Percentiles rank a stretch among this genome's conserved stretches.
These are phyloP conservation scores for Megaceryle torquata DNA, from an alignment of 2,113 vertebrate genomes.

Conservation along the genomic window DNA sequence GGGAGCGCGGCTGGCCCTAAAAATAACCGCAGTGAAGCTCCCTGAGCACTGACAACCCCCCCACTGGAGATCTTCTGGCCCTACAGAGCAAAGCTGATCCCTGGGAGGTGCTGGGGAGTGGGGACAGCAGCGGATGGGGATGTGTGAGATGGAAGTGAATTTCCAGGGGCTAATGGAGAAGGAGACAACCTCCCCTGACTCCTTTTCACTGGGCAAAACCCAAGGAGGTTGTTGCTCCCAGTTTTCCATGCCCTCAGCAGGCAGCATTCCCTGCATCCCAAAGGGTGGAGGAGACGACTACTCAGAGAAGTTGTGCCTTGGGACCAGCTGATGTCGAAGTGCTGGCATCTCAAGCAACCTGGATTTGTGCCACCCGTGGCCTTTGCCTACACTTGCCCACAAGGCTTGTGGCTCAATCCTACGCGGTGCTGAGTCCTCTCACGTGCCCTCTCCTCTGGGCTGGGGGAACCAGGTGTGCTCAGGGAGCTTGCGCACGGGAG, in stretches of 20 bases:
- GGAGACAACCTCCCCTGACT: neutral
- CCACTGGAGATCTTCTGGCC: neutral
- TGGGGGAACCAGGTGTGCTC: neutral
- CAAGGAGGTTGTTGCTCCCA: neutral
- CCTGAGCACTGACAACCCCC: neutral
- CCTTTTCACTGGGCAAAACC: fast-evolving
- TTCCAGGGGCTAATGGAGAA: fast-evolving
- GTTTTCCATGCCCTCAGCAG: neutral
- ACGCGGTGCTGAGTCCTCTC: neutral
- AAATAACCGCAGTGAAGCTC: conserved; percentile 7
- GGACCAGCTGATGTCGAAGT: neutral
- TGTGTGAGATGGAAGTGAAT: fast-evolving
- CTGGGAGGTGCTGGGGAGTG: fast-evolving
- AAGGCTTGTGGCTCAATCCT: neutral
- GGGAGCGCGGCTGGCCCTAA: conserved; percentile 9
- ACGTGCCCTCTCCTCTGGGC: neutral
- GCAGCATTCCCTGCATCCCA: neutral
- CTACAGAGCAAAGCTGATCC: neutral
- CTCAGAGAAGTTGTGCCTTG: neutral
- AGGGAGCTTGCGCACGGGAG: neutral
- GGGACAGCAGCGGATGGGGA: fast-evolving
- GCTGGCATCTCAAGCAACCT: neutral
- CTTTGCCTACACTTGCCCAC: neutral
- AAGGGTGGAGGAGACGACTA: neutral
- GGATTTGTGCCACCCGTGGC: neutral